Base-by-base conservation (phyloP, 2,113 vertebrate species). In the Cheirogaleus medius region DNA sequence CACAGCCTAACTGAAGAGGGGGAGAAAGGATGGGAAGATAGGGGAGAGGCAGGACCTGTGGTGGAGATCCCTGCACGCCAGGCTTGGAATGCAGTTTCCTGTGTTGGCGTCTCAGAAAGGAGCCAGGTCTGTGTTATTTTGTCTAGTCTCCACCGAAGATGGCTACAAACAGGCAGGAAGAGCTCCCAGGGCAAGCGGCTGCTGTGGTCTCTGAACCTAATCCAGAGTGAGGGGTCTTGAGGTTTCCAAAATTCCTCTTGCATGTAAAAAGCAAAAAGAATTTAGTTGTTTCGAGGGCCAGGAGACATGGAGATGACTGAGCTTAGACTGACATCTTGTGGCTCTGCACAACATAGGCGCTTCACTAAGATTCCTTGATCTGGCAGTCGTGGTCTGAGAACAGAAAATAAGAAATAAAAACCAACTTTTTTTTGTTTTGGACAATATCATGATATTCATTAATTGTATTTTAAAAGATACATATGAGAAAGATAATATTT, bases 301-400 rank as follows among this genome's bases (percentile, higher is more conserved):
- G 10, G 73, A 85, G 97, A 63, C 64, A 64, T 17, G 52, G 10
- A 42, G 25, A 90, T 95, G 81, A 95, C 87, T 4, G 17, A 96
- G 87, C 82, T 37, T 95, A 94, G 64, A 29, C 87, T 98, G 98
- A 98, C 98, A 98, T 97, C 98, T 93, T 27, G 98, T 98, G 98
- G 98, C 42, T 95, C 84, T 25, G 29, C 2, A 3, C 42, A 58
- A 90, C 91, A 94, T n/a, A 84, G 12, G 8, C 0, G 0, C n/a
- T 66, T 58, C 20, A 25, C 34, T 64, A 83, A 47, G 44, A 49
- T 74, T 88, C 5, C 5, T 20, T 8, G 14, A 47, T 27, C 17
- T 58, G 23, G 39, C 3, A 1, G 4, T 42, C 78, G 47, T 14
- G 27, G 18, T 6, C 15, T 44, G 42, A 39, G 42, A 83, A 78